phyloP scores from a whole-genome alignment of 2,113 vertebrate genomes.

The Cheilinus undulatus region DNA sequence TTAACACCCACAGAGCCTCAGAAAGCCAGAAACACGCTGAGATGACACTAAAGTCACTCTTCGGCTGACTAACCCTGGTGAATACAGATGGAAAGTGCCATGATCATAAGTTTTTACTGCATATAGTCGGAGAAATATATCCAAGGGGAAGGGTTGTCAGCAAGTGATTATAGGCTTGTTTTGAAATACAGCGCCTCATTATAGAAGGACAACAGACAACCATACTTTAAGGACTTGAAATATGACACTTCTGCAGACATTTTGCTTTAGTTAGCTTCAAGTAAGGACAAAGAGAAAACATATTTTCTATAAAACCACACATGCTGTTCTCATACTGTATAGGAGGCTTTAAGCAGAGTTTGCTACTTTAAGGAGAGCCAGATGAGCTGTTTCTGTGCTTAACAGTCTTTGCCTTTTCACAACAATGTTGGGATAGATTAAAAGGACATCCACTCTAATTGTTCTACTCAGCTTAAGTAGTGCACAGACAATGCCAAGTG shows the following conservation, averaged over 20 bases:
- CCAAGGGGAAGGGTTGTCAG: neutral
- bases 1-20: conserved; percentile 18
- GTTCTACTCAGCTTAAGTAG: too few relatives aligned
- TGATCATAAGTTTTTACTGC: conserved; percentile 7
- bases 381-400: too few relatives aligned
- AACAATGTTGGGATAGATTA: neutral
- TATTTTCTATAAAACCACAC: too few relatives aligned
- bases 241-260: neutral
- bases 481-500: too few relatives aligned
- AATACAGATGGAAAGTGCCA: conserved; percentile 15
- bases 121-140: conserved; percentile 2
- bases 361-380: too few relatives aligned
- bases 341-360: too few relatives aligned
- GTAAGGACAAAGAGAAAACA: neutral
- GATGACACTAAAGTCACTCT: conserved; percentile 30
- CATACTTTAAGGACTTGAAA: neutral
- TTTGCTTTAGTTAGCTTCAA: neutral
- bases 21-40: conserved; percentile 2
- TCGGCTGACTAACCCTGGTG: conserved; percentile 17
- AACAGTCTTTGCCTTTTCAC: too few relatives aligned
- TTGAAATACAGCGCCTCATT: neutral
- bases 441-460: neutral
- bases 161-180: conserved; percentile 6
- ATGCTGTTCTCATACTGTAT: too few relatives aligned
- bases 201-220: neutral